phyloP scores from a whole-genome alignment of 2,888 invertebrate genomes.

The Caenorhabditis doughertyi region DNA sequence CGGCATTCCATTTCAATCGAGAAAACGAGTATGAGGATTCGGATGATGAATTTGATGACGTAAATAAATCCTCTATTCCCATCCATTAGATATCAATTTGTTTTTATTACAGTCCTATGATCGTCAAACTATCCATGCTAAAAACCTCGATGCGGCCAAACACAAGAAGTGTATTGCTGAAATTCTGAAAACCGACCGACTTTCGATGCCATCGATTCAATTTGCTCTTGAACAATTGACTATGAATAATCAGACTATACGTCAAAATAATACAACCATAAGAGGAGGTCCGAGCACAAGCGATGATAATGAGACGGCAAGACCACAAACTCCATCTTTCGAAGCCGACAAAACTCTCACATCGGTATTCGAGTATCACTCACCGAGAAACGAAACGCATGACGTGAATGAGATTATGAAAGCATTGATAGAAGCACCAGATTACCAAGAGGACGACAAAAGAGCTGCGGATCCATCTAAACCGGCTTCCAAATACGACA shows the following conservation, averaged over 20 bases:
- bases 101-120: slow-evolving; percentile 36
- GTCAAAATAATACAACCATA: slow-evolving; percentile 7
- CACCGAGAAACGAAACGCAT: slow-evolving; percentile 9
- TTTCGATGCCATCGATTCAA: slow-evolving; percentile 53
- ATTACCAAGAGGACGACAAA: slow-evolving; percentile 3
- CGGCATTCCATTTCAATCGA: background rate
- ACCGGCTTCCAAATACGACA: slow-evolving; percentile 34
- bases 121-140: slow-evolving; percentile 38
- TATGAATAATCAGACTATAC: slow-evolving; percentile 13
- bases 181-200: slow-evolving; percentile 43
- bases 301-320: background rate
- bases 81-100: background rate
- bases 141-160: slow-evolving; percentile 57
- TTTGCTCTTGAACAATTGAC: slow-evolving; percentile 39
- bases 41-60: slow-evolving; percentile 54
- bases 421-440: slow-evolving; percentile 45
- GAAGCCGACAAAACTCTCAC: slow-evolving; percentile 26
- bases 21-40: slow-evolving; percentile 31
- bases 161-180: slow-evolving; percentile 59
- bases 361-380: slow-evolving; percentile 36
- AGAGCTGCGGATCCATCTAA: slow-evolving; percentile 2
- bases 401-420: slow-evolving; percentile 32
- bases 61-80: background rate
- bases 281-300: slow-evolving; percentile 1
- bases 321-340: background rate